A percentile compares a stretch with the other conserved stretches of the same genome.
These are phyloP conservation scores for Spea multiplicata DNA, from an alignment of 2,113 vertebrate species.

Conservation along the genomic window DNA sequence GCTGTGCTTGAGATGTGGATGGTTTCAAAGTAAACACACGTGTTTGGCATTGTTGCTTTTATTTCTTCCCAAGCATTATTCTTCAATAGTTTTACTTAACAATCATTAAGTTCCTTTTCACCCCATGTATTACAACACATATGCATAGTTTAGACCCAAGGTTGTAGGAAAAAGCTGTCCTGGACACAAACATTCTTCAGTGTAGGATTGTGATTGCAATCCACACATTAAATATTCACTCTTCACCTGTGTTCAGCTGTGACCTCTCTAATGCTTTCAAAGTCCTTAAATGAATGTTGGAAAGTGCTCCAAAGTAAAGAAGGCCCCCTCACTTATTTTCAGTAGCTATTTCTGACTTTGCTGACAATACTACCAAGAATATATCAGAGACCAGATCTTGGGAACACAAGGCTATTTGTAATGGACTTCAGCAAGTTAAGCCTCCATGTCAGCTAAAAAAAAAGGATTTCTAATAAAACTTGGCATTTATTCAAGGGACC, in stretches of 20 bases:
- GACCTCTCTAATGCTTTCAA: conserved; percentile 11
- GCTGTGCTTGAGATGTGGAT: no score
- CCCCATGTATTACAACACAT: no score
- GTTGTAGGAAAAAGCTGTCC: no score
- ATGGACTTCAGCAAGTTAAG: conserved; percentile 50
- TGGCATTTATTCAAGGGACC: conserved; percentile 57
- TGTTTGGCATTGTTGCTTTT: no score
- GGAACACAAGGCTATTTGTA: conserved; percentile 62
- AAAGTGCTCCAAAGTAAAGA: conserved; percentile 40
- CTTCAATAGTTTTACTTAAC: no score
- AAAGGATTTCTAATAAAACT: conserved; percentile 63
- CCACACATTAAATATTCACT: conserved; percentile 23
- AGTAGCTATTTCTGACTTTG: conserved; percentile 53
- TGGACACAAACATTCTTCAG: not conserved
- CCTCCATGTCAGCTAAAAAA: conserved; percentile 57
- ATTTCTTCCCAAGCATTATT: no score
- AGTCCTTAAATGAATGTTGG: conserved; percentile 8
- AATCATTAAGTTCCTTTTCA: no score
- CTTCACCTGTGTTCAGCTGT: conserved; percentile 1
- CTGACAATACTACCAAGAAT: conserved; percentile 49
- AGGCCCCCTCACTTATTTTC: conserved; percentile 44
- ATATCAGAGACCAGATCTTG: conserved; percentile 56
- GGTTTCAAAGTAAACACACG: no score
- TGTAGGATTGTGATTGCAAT: not conserved
- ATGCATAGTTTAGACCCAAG: no score